These are phyloP conservation scores for Istiophorus platypterus DNA, from an alignment of 2,113 vertebrate genomes.

Conservation along the genomic window DNA sequence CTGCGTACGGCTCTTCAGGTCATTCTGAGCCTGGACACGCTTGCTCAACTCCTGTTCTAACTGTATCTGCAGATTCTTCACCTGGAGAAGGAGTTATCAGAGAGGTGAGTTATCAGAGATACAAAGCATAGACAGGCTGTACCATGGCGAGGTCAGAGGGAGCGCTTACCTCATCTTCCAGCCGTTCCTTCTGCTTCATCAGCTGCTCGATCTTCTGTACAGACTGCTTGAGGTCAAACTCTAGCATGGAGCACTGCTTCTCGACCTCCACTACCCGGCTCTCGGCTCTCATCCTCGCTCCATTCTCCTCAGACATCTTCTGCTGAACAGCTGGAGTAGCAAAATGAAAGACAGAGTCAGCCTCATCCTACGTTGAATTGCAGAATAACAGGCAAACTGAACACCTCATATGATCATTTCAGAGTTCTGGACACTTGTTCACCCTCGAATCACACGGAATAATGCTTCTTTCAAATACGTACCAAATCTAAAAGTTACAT, in stretches of 20 bases:
- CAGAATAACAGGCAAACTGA: background rate
- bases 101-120: background rate
- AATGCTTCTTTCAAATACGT: background rate
- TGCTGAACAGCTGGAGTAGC: slow-evolving; percentile 90
- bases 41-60: slow-evolving; percentile 94
- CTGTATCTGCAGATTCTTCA: slow-evolving; percentile 90
- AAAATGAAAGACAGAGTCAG: background rate
- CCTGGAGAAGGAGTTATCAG: slow-evolving; percentile 74
- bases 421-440: background rate
- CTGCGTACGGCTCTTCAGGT: slow-evolving; percentile 91
- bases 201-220: slow-evolving; percentile 97
- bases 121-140: background rate
- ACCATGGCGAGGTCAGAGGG: background rate
- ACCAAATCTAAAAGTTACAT: background rate
- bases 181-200: slow-evolving; percentile 93
- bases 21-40: slow-evolving; percentile 88
- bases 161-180: slow-evolving; percentile 93
- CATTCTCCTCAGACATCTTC: slow-evolving; percentile 94
- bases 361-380: background rate
- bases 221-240: slow-evolving; percentile 97
- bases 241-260: slow-evolving; percentile 98
- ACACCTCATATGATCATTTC: background rate
- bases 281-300: slow-evolving; percentile 93
- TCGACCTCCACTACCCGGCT: slow-evolving; percentile 94
- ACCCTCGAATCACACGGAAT: background rate